Conservation (phyloP, 2,113 vertebrate genomes). For the Drymodes brunneopygia region DNA sequence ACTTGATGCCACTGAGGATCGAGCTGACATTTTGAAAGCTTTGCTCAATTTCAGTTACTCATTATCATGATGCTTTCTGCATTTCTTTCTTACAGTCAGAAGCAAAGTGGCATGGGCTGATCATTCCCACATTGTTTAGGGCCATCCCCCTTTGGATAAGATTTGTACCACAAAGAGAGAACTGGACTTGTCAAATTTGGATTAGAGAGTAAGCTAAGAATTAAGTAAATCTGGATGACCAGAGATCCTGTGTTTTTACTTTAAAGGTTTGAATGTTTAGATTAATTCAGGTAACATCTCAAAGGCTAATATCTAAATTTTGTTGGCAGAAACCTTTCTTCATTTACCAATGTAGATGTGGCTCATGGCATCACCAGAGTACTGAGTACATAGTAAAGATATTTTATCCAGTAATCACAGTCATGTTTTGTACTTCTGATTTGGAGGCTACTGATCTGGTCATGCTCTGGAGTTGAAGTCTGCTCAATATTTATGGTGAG, state of each 20-base stretch:
- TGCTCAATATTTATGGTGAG: not conserved
- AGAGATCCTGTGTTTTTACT: not conserved
- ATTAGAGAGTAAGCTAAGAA: not conserved
- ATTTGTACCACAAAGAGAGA: not conserved
- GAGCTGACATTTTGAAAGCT: not conserved
- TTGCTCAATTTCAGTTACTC: not conserved
- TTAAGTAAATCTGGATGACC: not conserved
- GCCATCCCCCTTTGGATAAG: not conserved
- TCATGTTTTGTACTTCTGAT: not conserved
- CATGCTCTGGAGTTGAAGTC: not conserved
- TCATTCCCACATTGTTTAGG: not conserved
- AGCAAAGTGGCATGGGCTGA: not conserved
- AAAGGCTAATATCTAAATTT: no score
- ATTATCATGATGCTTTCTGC: not conserved
- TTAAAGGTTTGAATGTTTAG: no score
- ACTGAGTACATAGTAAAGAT: not conserved
- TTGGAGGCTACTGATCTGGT: not conserved
- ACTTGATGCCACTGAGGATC: not conserved
- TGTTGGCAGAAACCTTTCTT: not conserved
- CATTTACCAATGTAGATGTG: not conserved
- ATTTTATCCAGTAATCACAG: not conserved
- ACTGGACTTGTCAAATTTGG: not conserved
- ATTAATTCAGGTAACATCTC: no score
- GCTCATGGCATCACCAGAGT: not conserved
- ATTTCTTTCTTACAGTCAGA: not conserved